Evolutionary conservation across 2,113 vertebrate genomes (phyloP).

Genomic region (Acanthochromis polyacanthus): DNA sequence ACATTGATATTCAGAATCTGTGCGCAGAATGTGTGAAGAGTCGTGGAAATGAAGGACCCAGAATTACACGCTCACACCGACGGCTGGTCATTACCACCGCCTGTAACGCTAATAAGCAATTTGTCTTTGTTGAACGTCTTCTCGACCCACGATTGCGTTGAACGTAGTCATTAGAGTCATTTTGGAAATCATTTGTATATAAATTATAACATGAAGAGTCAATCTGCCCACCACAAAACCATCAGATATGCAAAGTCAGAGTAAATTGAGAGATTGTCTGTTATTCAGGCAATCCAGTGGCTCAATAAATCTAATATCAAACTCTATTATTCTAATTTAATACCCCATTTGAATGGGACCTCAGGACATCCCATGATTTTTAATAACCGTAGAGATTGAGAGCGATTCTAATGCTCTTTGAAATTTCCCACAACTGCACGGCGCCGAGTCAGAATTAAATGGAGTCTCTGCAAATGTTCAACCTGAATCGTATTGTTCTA

Average conservation of each 20-base stretch:
- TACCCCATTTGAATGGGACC: conserved; percentile 73
- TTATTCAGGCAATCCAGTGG: conserved; percentile 56
- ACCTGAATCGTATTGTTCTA: conserved; percentile 38
- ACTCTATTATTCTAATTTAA: conserved; percentile 78
- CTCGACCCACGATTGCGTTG: conserved; percentile 13
- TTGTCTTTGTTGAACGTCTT: conserved; percentile 29
- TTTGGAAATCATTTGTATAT: conserved; percentile 48
- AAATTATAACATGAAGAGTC: conserved; percentile 45
- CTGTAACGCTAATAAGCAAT: conserved; percentile 1
- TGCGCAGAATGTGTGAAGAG: conserved; percentile 12
- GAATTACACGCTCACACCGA: neutral
- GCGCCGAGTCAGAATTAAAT: conserved; percentile 50
- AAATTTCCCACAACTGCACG: conserved; percentile 53
- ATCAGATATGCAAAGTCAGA: conserved; percentile 55
- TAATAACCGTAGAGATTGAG: conserved; percentile 69
- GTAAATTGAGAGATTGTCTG: conserved; percentile 65
- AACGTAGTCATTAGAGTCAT: conserved; percentile 44
- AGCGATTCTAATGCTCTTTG: conserved; percentile 54
- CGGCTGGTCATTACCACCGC: conserved; percentile 36
- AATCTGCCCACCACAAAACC: conserved; percentile 44
- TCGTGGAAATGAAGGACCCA: conserved; percentile 16
- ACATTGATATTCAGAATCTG: conserved; percentile 44
- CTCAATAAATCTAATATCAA: conserved; percentile 72
- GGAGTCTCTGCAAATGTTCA: conserved; percentile 42
- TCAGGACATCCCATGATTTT: conserved; percentile 67